Evolutionary conservation across 2,797 vertebrate genomes (phyloP).

Genomic region (Nannoperca australis): DNA sequence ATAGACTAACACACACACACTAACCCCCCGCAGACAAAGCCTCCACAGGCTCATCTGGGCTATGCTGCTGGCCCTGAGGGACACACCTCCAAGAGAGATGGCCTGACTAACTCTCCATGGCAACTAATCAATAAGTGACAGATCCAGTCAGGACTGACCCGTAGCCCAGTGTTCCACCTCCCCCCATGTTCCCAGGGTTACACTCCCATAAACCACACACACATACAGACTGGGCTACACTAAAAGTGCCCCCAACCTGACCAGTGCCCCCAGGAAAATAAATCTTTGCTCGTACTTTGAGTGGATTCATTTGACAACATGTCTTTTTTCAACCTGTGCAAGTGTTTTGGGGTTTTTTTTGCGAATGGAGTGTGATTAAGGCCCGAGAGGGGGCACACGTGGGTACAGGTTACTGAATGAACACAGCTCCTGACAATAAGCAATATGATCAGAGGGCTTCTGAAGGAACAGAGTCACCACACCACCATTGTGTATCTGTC

Average conservation of each 20-base stretch:
- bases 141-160: constrained; percentile 86
- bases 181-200: constrained; percentile 81
- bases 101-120: constrained; percentile 93
- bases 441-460: constrained; percentile 66
- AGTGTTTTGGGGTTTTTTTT: background rate
- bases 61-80: constrained; percentile 85
- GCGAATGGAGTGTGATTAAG: background rate
- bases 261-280: constrained; percentile 23
- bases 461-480: constrained; percentile 56
- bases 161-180: constrained; percentile 65
- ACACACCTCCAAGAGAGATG: constrained; percentile 90
- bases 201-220: constrained; percentile 70
- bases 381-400: background rate
- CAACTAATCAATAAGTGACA: constrained; percentile 97
- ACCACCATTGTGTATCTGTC: constrained; percentile 82
- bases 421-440: constrained; percentile 67
- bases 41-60: constrained; percentile 87
- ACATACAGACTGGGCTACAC: constrained; percentile 39
- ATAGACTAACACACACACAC: constrained; percentile 25
- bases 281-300: constrained; percentile 9
- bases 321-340: background rate
- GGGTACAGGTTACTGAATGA: constrained; percentile 56
- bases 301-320: background rate
- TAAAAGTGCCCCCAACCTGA: constrained; percentile 44
- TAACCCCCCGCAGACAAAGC: constrained; percentile 79